Base-by-base conservation (phyloP, 53 echinoderm and acorn worm species). In the Mesocentrotus franciscanus region DNA sequence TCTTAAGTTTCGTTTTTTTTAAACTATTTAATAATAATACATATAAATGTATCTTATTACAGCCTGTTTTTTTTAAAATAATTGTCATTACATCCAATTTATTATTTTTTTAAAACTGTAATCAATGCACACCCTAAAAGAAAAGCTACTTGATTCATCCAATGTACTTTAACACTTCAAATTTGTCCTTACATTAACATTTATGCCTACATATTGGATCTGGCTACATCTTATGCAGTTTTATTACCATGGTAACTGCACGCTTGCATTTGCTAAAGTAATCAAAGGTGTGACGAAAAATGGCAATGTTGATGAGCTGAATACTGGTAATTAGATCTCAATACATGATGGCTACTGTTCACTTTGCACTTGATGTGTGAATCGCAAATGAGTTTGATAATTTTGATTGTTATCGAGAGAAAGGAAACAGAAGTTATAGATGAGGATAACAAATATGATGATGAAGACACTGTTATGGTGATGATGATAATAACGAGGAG, bases 191-290 rank as follows among this genome's bases (percentile, higher is more conserved):
- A 0, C 39, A 79, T 61, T 17, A 61, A 14, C 0, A 61, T 14
- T 61, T 61, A 61, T 61, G 4, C 79, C 35, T 16, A 61, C 27
- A 17, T 36, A 79, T 2, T 79, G 79, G 79, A 79, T 79, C 79
- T 39, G 39, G 12, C 35, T 14, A 36, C 39, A 39, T 39, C 39
- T 18, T 79, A 18, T 30, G 70, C 70, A 70, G 24, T 8, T 70
- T 39, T 10, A 79, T 79, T 79, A 79, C 79, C 79, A 79, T 79
- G 79, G 79, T 17, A 79, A 79, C 39, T 36, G 39, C 79, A 79
- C 17, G 79, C 20, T 79, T 79, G 36, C 79, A 79, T 36, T 79
- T 78, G 16, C 15, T 17, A 29, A 79, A 30, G n/a, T 29, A 75
- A 75, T 75, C 75, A 75, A 26, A 75, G 32, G 79, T 79, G 79